These are phyloP conservation scores for human DNA, from an alignment of 2,113 vertebrate genomes.

Conservation along the genomic window DNA sequence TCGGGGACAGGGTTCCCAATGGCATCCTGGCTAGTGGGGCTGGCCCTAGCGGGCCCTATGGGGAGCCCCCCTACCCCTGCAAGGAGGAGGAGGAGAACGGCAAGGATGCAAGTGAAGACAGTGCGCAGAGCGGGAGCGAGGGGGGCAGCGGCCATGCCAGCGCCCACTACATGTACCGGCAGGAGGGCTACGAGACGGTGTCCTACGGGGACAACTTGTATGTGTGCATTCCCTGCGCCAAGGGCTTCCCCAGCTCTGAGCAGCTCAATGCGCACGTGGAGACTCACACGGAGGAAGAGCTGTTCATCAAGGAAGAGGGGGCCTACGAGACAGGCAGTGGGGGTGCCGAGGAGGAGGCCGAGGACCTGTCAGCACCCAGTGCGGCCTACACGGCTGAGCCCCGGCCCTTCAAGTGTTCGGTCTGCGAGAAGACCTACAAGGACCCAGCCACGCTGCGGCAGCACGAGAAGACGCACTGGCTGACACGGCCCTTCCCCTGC, in stretches of 20 bases:
- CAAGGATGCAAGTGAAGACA: constrained; percentile 94
- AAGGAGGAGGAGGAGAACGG: constrained; percentile 95
- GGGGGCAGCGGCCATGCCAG: constrained; percentile 86
- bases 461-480: constrained; percentile 98
- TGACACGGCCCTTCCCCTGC: constrained; percentile 97
- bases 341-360: constrained; percentile 90
- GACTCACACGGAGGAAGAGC: constrained; percentile 95
- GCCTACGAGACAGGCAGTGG: constrained; percentile 82
- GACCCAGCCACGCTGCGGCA: constrained; percentile 96
- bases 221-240: constrained; percentile 98
- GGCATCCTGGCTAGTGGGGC: constrained; percentile 84
- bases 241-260: constrained; percentile 98
- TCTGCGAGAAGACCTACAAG: constrained; percentile 98
- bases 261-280: constrained; percentile 98
- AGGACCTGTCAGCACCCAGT: constrained; percentile 92
- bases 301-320: constrained; percentile 95
- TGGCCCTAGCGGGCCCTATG: constrained; percentile 82
- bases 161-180: constrained; percentile 93
- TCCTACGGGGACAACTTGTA: constrained; percentile 97
- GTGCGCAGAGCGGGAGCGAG: constrained; percentile 93
- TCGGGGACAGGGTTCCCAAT: constrained; percentile 88
- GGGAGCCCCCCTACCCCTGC: constrained; percentile 88
- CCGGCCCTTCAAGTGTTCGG: constrained; percentile 94
- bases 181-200: constrained; percentile 94
- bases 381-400: constrained; percentile 84